Evolutionary conservation across 92 coral and sea anemone species (phyloP).

Genomic region (Hydrozoanthus gracilis): DNA sequence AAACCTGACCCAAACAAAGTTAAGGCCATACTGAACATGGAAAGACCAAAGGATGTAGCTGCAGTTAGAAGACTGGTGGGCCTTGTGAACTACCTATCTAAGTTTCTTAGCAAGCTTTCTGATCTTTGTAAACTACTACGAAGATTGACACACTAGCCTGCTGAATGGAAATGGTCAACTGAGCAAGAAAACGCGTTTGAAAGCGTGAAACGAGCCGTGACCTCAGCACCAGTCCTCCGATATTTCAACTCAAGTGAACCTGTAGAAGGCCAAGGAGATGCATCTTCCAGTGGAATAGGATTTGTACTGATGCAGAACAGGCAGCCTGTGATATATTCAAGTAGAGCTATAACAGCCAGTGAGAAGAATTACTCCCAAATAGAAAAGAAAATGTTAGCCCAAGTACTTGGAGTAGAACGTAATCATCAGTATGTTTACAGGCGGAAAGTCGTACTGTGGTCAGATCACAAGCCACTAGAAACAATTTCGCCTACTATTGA

Average conservation of each 20-base stretch:
- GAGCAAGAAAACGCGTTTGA: constrained; percentile 45
- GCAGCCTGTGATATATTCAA: constrained; percentile 50
- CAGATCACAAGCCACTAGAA: too few species aligned
- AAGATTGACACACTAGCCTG: constrained; percentile 54
- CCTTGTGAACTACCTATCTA: constrained; percentile 54
- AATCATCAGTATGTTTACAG: neutral
- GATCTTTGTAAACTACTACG: constrained; percentile 53
- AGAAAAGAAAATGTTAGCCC: constrained; percentile 37
- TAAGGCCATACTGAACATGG: constrained; percentile 44
- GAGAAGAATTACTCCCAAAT: constrained; percentile 16
- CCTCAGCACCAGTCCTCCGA: constrained; percentile 56
- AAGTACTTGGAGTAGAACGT: constrained; percentile 46
- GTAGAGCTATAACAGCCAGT: constrained; percentile 40
- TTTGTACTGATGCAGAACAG: constrained; percentile 48
- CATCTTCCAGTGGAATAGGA: constrained; percentile 48
- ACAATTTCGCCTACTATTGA: too few species aligned
- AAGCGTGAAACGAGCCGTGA: constrained; percentile 49
- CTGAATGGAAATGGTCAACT: constrained; percentile 51
- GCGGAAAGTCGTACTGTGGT: too few species aligned
- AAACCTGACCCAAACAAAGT: neutral
- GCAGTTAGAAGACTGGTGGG: constrained; percentile 63
- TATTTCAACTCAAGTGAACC: constrained; percentile 43
- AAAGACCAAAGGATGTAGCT: constrained; percentile 45
- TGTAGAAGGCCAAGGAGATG: constrained; percentile 55
- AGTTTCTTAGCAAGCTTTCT: constrained; percentile 49